These are phyloP conservation scores for Electrophaes corylata DNA, from an alignment of 2,888 invertebrate genomes.

Conservation along the genomic window DNA sequence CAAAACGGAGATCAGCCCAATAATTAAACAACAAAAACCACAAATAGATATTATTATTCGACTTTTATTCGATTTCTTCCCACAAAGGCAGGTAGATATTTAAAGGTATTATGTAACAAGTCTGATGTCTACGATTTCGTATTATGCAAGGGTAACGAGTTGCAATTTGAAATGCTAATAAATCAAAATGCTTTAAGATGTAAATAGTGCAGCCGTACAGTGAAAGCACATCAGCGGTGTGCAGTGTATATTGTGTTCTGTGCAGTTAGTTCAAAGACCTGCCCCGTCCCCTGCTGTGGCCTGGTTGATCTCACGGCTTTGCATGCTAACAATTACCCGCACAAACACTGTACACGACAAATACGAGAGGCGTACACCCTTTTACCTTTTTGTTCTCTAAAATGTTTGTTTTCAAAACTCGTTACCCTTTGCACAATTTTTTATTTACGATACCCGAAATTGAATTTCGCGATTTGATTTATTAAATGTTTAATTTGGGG, in stretches of 20 bases:
- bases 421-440: slow-evolving; percentile 69
- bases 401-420: slow-evolving; percentile 78
- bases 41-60: not conserved
- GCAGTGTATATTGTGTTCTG: slow-evolving; percentile 1
- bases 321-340: slow-evolving; percentile 77
- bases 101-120: not conserved
- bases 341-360: slow-evolving; percentile 69
- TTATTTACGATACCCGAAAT: slow-evolving; percentile 73
- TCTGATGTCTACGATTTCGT: slow-evolving; percentile 6
- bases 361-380: slow-evolving; percentile 66
- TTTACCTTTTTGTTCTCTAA: slow-evolving; percentile 70
- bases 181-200: slow-evolving; percentile 32
- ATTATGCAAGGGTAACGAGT: slow-evolving; percentile 18
- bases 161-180: slow-evolving; percentile 38
- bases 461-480: slow-evolving; percentile 70
- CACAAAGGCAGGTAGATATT: not conserved
- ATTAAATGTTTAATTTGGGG: slow-evolving; percentile 74
- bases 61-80: not conserved
- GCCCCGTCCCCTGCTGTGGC: slow-evolving; percentile 50
- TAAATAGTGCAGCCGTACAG: slow-evolving; percentile 36
- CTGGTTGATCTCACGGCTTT: slow-evolving; percentile 70
- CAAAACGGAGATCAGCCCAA: slow-evolving; percentile 12
- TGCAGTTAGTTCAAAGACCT: slow-evolving; percentile 59
- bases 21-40: slow-evolving; percentile 8
- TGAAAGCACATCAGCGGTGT: slow-evolving; percentile 21